Evolutionary conservation across 2,888 invertebrate genomes (phyloP).

Genomic region (Electrophaes corylata): DNA sequence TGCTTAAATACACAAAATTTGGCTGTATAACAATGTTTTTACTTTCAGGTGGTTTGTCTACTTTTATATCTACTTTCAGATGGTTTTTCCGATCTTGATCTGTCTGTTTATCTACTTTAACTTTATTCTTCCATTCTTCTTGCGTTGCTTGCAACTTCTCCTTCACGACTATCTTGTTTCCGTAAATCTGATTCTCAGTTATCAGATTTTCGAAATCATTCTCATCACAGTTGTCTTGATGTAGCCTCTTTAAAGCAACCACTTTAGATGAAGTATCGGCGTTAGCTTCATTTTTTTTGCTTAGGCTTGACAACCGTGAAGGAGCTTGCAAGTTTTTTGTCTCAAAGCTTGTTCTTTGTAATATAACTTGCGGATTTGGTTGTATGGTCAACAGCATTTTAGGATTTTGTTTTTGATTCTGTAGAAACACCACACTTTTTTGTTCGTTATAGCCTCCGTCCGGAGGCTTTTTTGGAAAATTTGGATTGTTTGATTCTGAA

Average conservation of each 20-base stretch:
- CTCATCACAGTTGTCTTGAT: constrained; percentile 79
- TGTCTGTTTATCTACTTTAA: constrained; percentile 13
- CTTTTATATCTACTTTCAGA: constrained; percentile 49
- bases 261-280: constrained; percentile 72
- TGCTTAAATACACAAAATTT: constrained; percentile 75
- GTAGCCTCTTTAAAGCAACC: constrained; percentile 75
- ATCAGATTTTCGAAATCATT: constrained; percentile 83
- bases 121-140: constrained; percentile 52
- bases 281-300: constrained; percentile 68
- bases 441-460: constrained; percentile 63
- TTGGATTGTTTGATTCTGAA: constrained; percentile 49
- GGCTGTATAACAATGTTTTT: constrained; percentile 74
- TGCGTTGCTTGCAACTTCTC: constrained; percentile 75
- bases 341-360: constrained; percentile 69
- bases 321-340: constrained; percentile 80
- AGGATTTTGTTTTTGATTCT: constrained; percentile 66
- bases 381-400: constrained; percentile 75
- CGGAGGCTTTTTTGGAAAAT: constrained; percentile 58
- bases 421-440: constrained; percentile 72
- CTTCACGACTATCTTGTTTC: constrained; percentile 83
- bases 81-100: constrained; percentile 65
- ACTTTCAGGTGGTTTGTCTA: constrained; percentile 53
- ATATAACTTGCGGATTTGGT: constrained; percentile 68
- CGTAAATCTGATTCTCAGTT: constrained; percentile 82
- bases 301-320: constrained; percentile 75